These are phyloP conservation scores for Anarrhichthys ocellatus DNA, from an alignment of 2,113 vertebrate species.

Conservation along the genomic window DNA sequence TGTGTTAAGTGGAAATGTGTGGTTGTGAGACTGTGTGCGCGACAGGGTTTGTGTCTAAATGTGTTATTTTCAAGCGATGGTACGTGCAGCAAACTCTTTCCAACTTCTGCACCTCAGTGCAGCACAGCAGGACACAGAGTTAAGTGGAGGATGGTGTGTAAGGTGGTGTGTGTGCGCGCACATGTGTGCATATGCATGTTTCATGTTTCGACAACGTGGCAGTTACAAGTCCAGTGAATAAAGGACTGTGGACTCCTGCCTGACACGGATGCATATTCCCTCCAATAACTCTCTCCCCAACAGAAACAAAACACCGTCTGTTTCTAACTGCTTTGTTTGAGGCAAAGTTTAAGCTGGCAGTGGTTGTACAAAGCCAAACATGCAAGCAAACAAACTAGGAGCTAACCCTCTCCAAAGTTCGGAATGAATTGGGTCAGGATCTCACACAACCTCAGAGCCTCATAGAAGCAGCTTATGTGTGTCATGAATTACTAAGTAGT, in stretches of 20 bases:
- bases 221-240: conserved; percentile 20
- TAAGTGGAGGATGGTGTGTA: conserved; percentile 12
- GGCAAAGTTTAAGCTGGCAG: conserved; percentile 42
- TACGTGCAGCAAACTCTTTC: conserved; percentile 43
- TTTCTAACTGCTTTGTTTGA: conserved; percentile 47
- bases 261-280: conserved; percentile 9
- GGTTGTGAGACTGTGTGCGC: conserved; percentile 1
- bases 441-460: conserved; percentile 61
- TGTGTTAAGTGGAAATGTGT: conserved; percentile 44
- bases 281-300: conserved; percentile 14
- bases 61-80: conserved; percentile 42
- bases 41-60: conserved; percentile 22
- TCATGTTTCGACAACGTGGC: conserved; percentile 17
- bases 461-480: conserved; percentile 71
- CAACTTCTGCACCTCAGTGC: conserved; percentile 51
- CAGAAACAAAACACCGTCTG: conserved; percentile 30
- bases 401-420: conserved; percentile 57
- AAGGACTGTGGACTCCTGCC: conserved; percentile 20
- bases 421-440: conserved; percentile 68
- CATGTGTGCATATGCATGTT: conserved; percentile 2
- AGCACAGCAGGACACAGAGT: conserved; percentile 50
- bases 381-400: conserved; percentile 61
- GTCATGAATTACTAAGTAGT: conserved; percentile 79
- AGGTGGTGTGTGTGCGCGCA: not conserved
- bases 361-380: conserved; percentile 41